Conservation (phyloP, 2,888 invertebrate species). For the Blastobasis adustella region DNA sequence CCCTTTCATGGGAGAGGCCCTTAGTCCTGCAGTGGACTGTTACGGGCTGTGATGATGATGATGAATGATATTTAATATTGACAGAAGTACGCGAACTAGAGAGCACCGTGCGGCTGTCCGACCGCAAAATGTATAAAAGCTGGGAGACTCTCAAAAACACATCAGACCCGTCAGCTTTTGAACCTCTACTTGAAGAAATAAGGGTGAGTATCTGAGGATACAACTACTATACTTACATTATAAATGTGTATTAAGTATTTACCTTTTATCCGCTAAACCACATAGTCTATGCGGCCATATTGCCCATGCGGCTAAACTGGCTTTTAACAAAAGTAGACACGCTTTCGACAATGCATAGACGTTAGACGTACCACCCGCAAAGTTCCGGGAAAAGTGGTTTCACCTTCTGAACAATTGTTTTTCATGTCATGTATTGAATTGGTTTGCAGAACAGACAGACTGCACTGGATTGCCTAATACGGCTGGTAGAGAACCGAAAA, state of each 20-base stretch:
- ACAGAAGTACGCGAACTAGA: slow-evolving; percentile 59
- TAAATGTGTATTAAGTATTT: background rate
- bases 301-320: no score
- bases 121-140: slow-evolving; percentile 55
- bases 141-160: slow-evolving; percentile 59
- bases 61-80: background rate
- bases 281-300: no score
- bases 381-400: no score
- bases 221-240: background rate
- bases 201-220: slow-evolving; percentile 25
- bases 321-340: no score
- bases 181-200: slow-evolving; percentile 52
- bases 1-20: no score
- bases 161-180: slow-evolving; percentile 43
- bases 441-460: slow-evolving; percentile 46
- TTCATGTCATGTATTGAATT: no score
- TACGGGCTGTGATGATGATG: no score
- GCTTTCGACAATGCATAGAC: no score
- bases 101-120: slow-evolving; percentile 50
- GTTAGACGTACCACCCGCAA: no score
- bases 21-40: no score
- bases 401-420: no score
- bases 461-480: slow-evolving; percentile 49
- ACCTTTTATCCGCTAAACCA: no score
- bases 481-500: slow-evolving; percentile 46